phyloP scores from a whole-genome alignment of 2,797 vertebrate species.

The Gymnodraco acuticeps region DNA sequence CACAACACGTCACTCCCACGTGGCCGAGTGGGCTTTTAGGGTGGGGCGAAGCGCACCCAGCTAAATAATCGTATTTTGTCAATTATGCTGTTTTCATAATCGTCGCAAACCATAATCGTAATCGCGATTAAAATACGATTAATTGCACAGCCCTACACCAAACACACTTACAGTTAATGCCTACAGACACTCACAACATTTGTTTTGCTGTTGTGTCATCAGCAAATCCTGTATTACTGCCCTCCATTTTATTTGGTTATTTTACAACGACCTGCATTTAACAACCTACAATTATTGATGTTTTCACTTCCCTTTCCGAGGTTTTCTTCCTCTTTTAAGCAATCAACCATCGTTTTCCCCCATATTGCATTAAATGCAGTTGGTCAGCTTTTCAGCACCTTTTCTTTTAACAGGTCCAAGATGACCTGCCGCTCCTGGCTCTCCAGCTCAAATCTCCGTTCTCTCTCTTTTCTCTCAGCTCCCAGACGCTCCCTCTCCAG shows the following conservation, averaged over 20 bases:
- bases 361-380: background rate
- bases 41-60: too few relatives aligned
- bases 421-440: constrained; percentile 88
- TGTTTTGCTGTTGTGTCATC: background rate
- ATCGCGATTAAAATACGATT: too few relatives aligned
- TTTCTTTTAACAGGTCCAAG: constrained; percentile 85
- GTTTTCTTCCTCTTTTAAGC: constrained; percentile 12
- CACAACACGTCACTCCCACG: too few relatives aligned
- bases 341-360: background rate
- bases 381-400: constrained; percentile 79
- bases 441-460: constrained; percentile 85
- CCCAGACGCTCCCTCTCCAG: constrained; percentile 84
- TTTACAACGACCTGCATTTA: background rate
- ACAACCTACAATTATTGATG: constrained; percentile 8
- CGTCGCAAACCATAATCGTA: too few relatives aligned
- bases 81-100: too few relatives aligned
- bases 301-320: constrained; percentile 30
- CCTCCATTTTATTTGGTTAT: background rate
- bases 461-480: constrained; percentile 83
- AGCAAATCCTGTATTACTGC: background rate
- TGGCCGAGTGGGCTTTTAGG: too few relatives aligned
- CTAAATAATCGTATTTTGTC: too few relatives aligned
- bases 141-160: too few relatives aligned
- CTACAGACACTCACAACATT: background rate
- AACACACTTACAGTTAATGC: background rate